Evolutionary conservation across 2,113 vertebrate genomes (phyloP), one percentile per base, ranked within the genome.

Genomic region (Lates calcarifer): DNA sequence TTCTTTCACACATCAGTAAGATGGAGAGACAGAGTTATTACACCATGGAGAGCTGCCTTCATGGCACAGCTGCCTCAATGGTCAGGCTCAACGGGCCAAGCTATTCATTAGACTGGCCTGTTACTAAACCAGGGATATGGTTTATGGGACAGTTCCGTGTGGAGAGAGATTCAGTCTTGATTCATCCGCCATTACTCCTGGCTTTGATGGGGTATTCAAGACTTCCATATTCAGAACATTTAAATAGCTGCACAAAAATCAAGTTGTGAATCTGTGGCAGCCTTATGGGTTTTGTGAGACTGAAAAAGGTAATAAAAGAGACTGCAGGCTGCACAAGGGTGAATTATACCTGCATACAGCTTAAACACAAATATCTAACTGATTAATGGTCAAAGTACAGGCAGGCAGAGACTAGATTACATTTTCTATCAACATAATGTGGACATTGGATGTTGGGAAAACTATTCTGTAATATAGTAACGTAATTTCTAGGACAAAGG

Each of bases 1-100:
- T 92, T 90, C 86, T 80, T 91, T 93, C 91, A 85, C 92, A 91
- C 92, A 92, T 94, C 89, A 94, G 83, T 94, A 51, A 86, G 89
- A 89, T 79, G 80, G 49, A 90, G 83, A 87, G 81, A 90, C 82
- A 81, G 85, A 91, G 88, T 93, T 92, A 92, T 93, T 93, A 85
- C 87, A 89, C 92, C 90, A 77, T 45, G 55, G 72, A 89, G 84
- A 77, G 77, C 81, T 71, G 89, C 84, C 85, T 88, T 87, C 89
- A 84, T 51, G 73, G 86, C 77, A 83, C 89, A 90, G 87, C 86
- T 93, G 91, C 90, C 79, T 84, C 78, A 20, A 77, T 84, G 90
- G 81, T 92, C 84, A 85, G 85, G 83, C 80, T 83, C 85, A 49
- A 75, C 63, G 22, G 76, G 60, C 81, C 84, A 87, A 85, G 68